Evolutionary conservation across 2,113 vertebrate species (phyloP), one percentile per base, ranked within the genome.

Genomic region (Etia nguti): DNA sequence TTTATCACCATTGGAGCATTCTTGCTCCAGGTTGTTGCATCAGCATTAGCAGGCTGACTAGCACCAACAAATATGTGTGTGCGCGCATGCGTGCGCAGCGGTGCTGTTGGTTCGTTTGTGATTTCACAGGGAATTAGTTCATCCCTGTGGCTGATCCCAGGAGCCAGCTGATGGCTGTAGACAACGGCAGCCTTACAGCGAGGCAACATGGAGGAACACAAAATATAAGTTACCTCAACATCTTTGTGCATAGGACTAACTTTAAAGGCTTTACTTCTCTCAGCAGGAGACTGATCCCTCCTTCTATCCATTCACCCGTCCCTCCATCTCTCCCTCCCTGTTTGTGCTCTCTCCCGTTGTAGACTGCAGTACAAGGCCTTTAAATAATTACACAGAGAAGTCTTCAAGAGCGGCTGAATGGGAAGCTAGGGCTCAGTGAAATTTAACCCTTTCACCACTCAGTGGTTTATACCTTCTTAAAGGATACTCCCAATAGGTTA

Each of bases 1-100:
- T 96, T 96, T 96, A 94, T 96, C 94, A 94, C 95, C 94, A 93
- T 92, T 83, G 87, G 89, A 92, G 94, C 93, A 93, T 93, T 94
- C 91, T 91, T 59, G 93, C 95, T 96, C 73, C 89, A 90, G 95
- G 95, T 95, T 90, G 91, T 95, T 92, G 94, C 91, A 86, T 95
- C 94, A 95, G 91, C 94, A 91, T 92, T 90, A 92, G 91, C 88
- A 87, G 85, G 56, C 60, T 29, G 88, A 91, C 59, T 86, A 26
- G 89, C 34, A 10, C 50, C 38, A 34, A 89, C 24, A 56, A 55
- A 77, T 59, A 57, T 79, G 24, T 55, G 62, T 56, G 52, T 4
- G 31, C 80, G 80, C 26, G 68, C 57, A 79, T 82, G 84, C 10
- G 60, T 80, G 81, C 3, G 6, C 46, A 52, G 50, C 26, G n/a